Base-by-base conservation (phyloP, 2,888 invertebrate species). In the Arge pagana region DNA sequence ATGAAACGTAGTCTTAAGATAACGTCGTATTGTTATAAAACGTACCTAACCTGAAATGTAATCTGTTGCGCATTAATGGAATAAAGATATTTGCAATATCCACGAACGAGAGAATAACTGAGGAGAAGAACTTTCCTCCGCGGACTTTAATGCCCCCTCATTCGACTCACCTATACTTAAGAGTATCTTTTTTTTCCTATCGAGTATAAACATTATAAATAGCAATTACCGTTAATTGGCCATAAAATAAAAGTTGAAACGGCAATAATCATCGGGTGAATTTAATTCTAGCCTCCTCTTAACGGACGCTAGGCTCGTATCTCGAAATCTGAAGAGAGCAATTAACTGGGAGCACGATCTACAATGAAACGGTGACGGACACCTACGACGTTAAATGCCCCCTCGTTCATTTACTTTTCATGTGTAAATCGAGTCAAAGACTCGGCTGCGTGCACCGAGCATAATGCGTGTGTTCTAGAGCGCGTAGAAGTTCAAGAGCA, bases 391-490 rank as follows among this genome's bases (percentile, higher is more conserved):
- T n/a, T 45, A 45, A 35, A 35, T 23, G 45, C 3, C 35, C 35
- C 33, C 23, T 26, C 33, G 4, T 11, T n/a, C 15, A 23, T 21
- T 35, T 30, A 42, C n/a, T 42, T 33, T 45, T 45, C 33, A 33
- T 23, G 45, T 45, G 45, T 45, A 45, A 45, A 45, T 45, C 23
- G 45, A 33, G 45, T 30, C 45, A 33, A 15, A 15, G 16, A 21
- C 24, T 15, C 23, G 60, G 67, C 60, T 56, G 59, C 62, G 59
- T 60, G 64, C 65, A 63, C 59, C 51, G 53, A 62, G 64, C 63
- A 64, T 72, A 71, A 74, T 67, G 67, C 69, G 71, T 73, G 76
- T 66, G 76, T 76, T 76, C 66, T 63, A 75, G 76, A 76, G 76
- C 76, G 75, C 69, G 57, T 68, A 75, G 64, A 69, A 45, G 45